Base-by-base conservation (phyloP, 2,113 vertebrate genomes). In the Pseudorasbora parva region DNA sequence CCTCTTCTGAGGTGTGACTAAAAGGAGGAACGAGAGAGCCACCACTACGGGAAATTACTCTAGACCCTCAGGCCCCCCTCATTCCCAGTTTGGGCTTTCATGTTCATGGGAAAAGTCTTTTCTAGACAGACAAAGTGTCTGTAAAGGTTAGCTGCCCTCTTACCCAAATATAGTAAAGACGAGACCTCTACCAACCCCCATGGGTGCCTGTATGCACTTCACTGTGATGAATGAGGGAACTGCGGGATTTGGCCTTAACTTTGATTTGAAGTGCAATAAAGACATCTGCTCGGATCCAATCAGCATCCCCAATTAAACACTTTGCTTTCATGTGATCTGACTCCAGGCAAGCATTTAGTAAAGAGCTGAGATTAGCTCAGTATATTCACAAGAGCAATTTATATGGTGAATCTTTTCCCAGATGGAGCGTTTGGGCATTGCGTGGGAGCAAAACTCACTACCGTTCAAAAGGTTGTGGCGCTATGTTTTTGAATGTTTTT, bases 61-160 rank as follows among this genome's bases (percentile, higher is more conserved):
- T 73, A 72, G 41, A 51, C 57, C 76, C 74, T 66, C 25, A 12
- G 21, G 8, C 71, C 74, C 74, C 82, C 84, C 77, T 69, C 87
- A 88, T 54, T 54, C 87, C 81, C 60, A 73, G 43, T 76, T 83
- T 71, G 60, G 30, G n/a, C 87, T 88, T 88, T 88, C 87, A 88
- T 88, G 87, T 88, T 86, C 81, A 86, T 88, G 84, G 81, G 84
- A 87, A 87, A 25, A 33, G 66, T 23, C 68, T 82, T 82, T 81
- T 81, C 76, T 83, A 64, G 49, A 83, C 77, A 41, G 81, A 56
- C 64, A 51, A 56, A 37, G 47, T 69, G 78, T 81, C 78, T 81
- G 30, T 81, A 14, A 60, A 15, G 17, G 66, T 62, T 5, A 56
- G 51, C 33, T 83, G 56, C 33, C 51, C 43, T 79, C 21, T 78